phyloP scores from a whole-genome alignment of 2,113 vertebrate species.

The Regulus satrapa region DNA sequence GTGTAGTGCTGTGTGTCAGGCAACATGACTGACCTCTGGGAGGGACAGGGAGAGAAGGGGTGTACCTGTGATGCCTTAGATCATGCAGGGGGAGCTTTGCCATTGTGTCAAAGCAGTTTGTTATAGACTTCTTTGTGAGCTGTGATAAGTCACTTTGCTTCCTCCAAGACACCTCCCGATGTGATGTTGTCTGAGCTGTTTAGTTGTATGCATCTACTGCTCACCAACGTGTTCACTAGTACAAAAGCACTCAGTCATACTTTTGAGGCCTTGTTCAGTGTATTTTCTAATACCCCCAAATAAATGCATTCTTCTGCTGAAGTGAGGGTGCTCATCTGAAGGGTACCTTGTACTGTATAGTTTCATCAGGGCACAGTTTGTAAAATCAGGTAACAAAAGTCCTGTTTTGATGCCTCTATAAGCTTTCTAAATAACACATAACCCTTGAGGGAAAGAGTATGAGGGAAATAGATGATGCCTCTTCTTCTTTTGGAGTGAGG shows the following conservation, averaged over 20 bases:
- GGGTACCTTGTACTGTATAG: neutral
- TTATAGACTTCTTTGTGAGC: neutral
- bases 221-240: neutral
- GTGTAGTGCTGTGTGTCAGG: neutral
- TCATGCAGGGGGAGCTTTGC: neutral
- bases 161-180: neutral
- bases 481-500: neutral
- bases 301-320: neutral
- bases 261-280: neutral
- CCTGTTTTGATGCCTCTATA: neutral
- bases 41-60: neutral
- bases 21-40: neutral
- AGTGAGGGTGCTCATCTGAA: neutral
- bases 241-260: neutral
- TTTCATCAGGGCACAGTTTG: neutral
- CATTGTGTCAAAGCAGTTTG: neutral
- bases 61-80: neutral
- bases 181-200: rapidly evolving
- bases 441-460: neutral
- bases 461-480: neutral
- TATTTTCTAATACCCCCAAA: neutral
- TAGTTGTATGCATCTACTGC: neutral
- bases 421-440: neutral
- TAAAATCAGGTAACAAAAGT: neutral
- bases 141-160: neutral